A percentile compares a stretch with the other conserved stretches of the same genome.
Conservation (phyloP, 2,888 invertebrate genomes). For the Drosophila nigricruria region DNA sequence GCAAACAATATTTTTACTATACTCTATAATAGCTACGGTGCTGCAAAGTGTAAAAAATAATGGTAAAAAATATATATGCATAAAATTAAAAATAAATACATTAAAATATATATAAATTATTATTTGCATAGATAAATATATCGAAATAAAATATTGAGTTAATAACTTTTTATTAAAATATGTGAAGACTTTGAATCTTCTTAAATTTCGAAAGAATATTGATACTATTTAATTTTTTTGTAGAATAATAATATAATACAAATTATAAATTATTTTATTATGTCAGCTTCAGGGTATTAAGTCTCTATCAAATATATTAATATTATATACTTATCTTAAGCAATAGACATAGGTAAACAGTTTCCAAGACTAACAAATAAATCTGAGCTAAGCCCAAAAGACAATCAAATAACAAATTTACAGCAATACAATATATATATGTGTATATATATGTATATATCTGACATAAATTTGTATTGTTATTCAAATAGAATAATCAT, state of each 20-base stretch:
- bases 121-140: background rate
- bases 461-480: constrained; percentile 56
- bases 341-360: background rate
- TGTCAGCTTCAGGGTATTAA: too few relatives aligned
- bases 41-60: too few relatives aligned
- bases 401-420: background rate
- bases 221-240: too few relatives aligned
- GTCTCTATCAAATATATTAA: too few relatives aligned
- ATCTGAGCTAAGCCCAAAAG: background rate
- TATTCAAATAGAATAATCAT: constrained; percentile 71
- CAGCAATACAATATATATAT: constrained; percentile 10
- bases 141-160: background rate
- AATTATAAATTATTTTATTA: too few relatives aligned
- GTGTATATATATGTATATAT: constrained; percentile 8
- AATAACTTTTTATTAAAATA: background rate
- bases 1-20: too few relatives aligned
- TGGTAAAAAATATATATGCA: background rate
- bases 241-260: too few relatives aligned
- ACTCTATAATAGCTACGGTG: background rate
- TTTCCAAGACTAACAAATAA: background rate
- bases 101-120: background rate
- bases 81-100: background rate
- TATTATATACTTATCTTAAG: background rate
- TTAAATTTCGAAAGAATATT: too few relatives aligned
- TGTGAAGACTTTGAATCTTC: too few relatives aligned